Evolutionary conservation across 2,888 invertebrate species (phyloP).

Genomic region (Elysia crispata): DNA sequence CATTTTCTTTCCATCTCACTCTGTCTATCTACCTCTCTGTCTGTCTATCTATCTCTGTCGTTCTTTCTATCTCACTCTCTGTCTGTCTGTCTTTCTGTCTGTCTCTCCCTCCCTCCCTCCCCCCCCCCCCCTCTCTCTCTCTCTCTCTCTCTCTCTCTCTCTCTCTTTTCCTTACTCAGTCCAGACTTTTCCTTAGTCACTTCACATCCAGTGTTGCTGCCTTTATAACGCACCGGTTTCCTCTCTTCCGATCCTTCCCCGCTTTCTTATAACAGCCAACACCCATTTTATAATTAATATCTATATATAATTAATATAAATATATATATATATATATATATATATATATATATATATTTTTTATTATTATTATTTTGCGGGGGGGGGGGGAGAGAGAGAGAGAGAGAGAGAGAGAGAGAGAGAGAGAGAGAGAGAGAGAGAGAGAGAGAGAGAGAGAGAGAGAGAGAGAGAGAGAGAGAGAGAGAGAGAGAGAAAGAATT

Average conservation of each 20-base stretch:
- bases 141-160: slow-evolving; percentile 13
- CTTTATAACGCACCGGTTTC: background rate
- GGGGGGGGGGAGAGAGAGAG: no score
- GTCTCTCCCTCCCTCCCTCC: background rate
- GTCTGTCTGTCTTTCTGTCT: slow-evolving; percentile 23
- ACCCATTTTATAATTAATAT: background rate
- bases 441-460: no score
- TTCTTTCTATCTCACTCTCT: background rate
- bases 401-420: no score
- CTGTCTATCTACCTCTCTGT: no score
- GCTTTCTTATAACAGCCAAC: no score
- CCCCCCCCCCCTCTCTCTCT: background rate
- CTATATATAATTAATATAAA: background rate
- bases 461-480: no score
- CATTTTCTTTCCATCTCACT: background rate
- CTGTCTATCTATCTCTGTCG: no score
- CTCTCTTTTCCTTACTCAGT: background rate
- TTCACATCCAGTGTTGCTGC: background rate
- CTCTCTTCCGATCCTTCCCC: no score
- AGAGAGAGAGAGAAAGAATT: background rate
- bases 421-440: no score
- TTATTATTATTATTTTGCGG: no score
- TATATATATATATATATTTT: no score
- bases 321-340: no score
- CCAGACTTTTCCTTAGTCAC: background rate